Percentiles rank a stretch among this genome's conserved stretches.
These are phyloP conservation scores for Anorthoa munda DNA, from an alignment of 2,888 invertebrate genomes.

Conservation along the genomic window DNA sequence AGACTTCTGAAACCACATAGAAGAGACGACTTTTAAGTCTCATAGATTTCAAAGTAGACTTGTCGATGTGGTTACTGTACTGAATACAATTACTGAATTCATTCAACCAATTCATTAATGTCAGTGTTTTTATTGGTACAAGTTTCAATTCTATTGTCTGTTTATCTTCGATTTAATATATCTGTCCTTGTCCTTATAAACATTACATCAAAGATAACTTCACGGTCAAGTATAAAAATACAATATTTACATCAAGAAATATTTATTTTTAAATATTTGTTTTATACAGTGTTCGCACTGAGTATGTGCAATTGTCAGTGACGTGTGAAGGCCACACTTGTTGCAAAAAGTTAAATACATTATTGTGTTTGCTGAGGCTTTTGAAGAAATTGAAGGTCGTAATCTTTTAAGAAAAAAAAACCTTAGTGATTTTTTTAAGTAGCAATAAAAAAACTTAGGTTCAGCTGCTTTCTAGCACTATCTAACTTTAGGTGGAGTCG, in stretches of 20 bases:
- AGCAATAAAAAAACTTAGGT: no score
- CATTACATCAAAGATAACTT: constrained; percentile 35
- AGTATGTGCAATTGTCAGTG: constrained; percentile 17
- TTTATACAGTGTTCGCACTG: constrained; percentile 21
- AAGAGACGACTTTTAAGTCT: not conserved
- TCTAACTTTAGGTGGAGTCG: no score
- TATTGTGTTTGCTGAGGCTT: not conserved
- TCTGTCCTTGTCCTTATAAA: constrained; percentile 26
- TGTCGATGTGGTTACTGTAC: not conserved
- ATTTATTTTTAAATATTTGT: constrained; percentile 47
- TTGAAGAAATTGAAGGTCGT: not conserved
- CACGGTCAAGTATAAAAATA: constrained; percentile 37
- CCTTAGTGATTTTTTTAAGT: no score
- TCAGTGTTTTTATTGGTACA: constrained; percentile 20
- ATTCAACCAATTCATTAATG: constrained; percentile 8
- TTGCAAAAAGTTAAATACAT: constrained; percentile 22
- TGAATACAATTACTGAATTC: constrained; percentile 6
- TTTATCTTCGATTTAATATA: constrained; percentile 30
- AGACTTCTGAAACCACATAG: not conserved
- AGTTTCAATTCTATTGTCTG: constrained; percentile 9
- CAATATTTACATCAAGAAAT: constrained; percentile 29
- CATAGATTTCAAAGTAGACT: no score
- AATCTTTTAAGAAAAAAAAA: not conserved
- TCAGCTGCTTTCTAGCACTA: no score
- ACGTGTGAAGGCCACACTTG: constrained; percentile 31